These are phyloP conservation scores for Onychomys leucogaster DNA, from an alignment of 2,797 vertebrate genomes.

Conservation along the genomic window DNA sequence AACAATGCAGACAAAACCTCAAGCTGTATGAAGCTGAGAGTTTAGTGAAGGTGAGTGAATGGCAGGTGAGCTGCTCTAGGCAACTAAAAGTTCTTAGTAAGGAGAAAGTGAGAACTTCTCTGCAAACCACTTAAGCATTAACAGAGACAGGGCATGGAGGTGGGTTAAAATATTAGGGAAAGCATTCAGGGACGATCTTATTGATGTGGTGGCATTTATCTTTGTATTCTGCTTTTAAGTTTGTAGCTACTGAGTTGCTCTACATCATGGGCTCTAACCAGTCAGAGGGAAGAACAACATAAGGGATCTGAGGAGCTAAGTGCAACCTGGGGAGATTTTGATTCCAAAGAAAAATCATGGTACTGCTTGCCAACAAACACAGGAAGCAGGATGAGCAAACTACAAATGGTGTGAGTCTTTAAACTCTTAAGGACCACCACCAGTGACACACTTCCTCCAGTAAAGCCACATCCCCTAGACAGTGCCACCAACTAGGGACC, in stretches of 20 bases:
- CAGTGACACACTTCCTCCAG: neutral
- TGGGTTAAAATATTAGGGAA: constrained; percentile 6
- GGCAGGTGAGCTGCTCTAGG: neutral
- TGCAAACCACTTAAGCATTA: neutral
- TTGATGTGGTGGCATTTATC: neutral
- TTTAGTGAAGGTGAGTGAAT: neutral
- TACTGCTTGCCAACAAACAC: neutral
- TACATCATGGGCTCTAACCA: neutral
- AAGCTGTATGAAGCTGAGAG: neutral
- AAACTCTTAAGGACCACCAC: neutral
- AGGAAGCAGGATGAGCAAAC: neutral
- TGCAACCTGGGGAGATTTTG: neutral
- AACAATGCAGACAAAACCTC: neutral
- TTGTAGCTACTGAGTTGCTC: neutral
- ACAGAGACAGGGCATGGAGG: neutral
- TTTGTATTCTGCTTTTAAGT: neutral
- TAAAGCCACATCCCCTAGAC: neutral
- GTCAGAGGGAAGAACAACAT: neutral
- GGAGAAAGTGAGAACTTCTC: neutral
- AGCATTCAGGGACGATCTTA: neutral
- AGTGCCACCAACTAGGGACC: neutral
- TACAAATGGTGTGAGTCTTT: neutral
- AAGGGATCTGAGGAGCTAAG: neutral
- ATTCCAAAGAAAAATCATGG: constrained; percentile 21
- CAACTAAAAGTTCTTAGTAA: neutral